Percentiles rank a stretch among this genome's conserved stretches.
Evolutionary conservation across 2,113 vertebrate species (phyloP).

Genomic region (Plecotus auritus): DNA sequence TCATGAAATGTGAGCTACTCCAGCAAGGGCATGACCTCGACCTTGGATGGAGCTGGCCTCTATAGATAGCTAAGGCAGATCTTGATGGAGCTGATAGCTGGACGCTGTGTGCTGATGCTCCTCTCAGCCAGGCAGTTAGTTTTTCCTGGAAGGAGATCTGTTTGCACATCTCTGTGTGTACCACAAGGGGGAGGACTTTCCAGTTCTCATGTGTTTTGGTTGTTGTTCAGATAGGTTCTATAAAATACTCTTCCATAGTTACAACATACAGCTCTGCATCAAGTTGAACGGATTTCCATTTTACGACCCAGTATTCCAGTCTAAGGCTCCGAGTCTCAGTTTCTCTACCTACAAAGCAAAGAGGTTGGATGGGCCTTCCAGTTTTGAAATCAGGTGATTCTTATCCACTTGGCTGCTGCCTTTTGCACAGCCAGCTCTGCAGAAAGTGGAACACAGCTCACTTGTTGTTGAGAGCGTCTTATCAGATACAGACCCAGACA

Average conservation of each 20-base stretch:
- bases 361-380: not conserved
- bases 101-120: not conserved
- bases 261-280: not conserved
- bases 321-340: not conserved
- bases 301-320: conserved; percentile 15
- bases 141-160: not conserved
- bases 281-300: not conserved
- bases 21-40: not conserved
- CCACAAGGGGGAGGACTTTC: conserved; percentile 31
- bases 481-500: conserved; percentile 76
- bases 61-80: not conserved
- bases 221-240: not conserved
- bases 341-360: not conserved
- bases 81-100: not conserved
- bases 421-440: not conserved
- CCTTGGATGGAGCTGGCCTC: not conserved
- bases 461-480: conserved; percentile 61
- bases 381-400: conserved; percentile 36
- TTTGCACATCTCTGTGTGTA: not conserved
- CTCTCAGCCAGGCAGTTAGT: not conserved
- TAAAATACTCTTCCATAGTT: not conserved
- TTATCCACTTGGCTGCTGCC: not conserved
- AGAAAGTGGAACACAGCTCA: conserved; percentile 55
- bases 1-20: not conserved
- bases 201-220: not conserved